Conservation (phyloP, 2,797 vertebrate genomes). For the Hipposideros larvatus region DNA sequence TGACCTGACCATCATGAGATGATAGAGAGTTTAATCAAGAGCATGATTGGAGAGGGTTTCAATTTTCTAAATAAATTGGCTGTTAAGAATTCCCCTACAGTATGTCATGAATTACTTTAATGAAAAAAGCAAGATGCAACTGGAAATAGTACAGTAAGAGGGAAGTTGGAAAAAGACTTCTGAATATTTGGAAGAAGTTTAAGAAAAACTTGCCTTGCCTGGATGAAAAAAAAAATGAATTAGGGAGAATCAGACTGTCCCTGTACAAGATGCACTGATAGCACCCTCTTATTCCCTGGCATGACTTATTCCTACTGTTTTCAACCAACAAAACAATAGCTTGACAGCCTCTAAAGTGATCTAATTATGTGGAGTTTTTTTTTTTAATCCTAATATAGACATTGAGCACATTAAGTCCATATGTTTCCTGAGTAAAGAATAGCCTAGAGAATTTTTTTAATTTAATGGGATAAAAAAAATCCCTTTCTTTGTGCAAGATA, state of each 20-base stretch:
- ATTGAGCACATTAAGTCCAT: constrained; percentile 9
- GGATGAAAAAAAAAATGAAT: not conserved
- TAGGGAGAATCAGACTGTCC: not conserved
- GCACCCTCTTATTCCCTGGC: not conserved
- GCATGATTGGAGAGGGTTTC: not conserved
- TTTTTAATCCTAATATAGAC: not conserved
- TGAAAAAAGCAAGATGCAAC: not conserved
- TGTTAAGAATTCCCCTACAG: constrained; percentile 1
- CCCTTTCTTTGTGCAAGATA: not conserved
- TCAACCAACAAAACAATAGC: constrained; percentile 27
- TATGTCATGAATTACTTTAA: constrained; percentile 49
- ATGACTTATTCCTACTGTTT: not conserved
- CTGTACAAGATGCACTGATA: not conserved
- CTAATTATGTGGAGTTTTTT: not conserved
- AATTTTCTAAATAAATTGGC: constrained; percentile 59
- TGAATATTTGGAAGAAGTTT: constrained; percentile 22
- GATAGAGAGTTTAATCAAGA: constrained; percentile 23
- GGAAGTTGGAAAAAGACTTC: not conserved
- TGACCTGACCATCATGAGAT: not conserved
- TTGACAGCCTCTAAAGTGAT: constrained; percentile 11
- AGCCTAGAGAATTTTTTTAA: constrained; percentile 41
- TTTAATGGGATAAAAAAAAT: constrained; percentile 40
- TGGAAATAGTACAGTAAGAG: not conserved
- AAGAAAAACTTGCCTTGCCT: constrained; percentile 34
- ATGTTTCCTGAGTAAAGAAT: constrained; percentile 52